Evolutionary conservation across 2,888 invertebrate genomes (phyloP).

Genomic region (Athripsodes cinereus): DNA sequence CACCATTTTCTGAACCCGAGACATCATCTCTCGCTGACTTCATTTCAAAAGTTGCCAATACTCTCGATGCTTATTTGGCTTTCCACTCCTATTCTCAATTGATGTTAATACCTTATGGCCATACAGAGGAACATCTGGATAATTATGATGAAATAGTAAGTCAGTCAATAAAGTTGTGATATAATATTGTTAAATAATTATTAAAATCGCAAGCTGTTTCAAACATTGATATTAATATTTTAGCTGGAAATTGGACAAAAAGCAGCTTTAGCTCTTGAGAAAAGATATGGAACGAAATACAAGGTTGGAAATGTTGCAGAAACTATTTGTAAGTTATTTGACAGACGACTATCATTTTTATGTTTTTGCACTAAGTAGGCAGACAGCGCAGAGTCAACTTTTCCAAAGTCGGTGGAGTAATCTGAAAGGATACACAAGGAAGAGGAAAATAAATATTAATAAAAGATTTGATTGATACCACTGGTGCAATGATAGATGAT

Average conservation of each 20-base stretch:
- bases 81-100: conserved; percentile 55
- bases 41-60: conserved; percentile 33
- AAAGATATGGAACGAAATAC: conserved; percentile 55
- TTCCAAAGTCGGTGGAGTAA: no score
- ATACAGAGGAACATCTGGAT: conserved; percentile 33
- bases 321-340: conserved; percentile 46
- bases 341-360: no score
- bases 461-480: no score
- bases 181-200: neutral
- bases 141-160: conserved; percentile 43
- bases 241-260: conserved; percentile 38
- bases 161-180: neutral
- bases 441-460: no score
- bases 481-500: no score
- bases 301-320: conserved; percentile 54
- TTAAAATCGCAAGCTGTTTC: neutral
- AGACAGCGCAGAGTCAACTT: no score
- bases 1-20: conserved; percentile 52
- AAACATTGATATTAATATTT: neutral
- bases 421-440: no score
- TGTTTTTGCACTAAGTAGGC: no score
- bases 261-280: conserved; percentile 46
- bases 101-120: conserved; percentile 48
- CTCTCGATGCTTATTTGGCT: conserved; percentile 46
- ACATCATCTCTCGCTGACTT: conserved; percentile 40